phyloP scores from a whole-genome alignment of 1,140 invertebrate species.

The Colletes gigas region DNA sequence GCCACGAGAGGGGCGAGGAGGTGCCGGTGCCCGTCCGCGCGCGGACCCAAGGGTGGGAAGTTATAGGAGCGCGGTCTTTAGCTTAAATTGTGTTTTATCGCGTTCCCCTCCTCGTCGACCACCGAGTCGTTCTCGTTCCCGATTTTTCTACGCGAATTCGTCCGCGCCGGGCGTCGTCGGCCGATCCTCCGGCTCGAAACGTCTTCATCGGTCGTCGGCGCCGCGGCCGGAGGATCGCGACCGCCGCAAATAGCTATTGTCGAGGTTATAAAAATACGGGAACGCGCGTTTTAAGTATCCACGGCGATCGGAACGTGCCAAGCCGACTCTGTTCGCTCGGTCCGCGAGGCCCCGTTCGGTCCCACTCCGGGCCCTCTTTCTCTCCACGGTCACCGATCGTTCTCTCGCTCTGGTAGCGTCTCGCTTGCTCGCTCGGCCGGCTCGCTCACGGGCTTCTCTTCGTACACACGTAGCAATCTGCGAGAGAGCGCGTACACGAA shows the following conservation, averaged over 20 bases:
- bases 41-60: conserved; percentile 63
- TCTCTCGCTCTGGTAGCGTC: not conserved
- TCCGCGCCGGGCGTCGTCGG: too few relatives aligned
- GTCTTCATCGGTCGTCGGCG: conserved; percentile 53
- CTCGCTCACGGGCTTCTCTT: conserved; percentile 13
- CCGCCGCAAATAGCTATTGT: conserved; percentile 46
- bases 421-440: too few relatives aligned
- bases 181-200: conserved; percentile 33
- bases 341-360: not conserved
- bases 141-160: too few relatives aligned
- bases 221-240: conserved; percentile 24
- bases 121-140: not conserved
- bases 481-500: conserved; percentile 48
- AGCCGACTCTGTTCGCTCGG: conserved; percentile 16
- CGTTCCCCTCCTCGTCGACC: conserved; percentile 44
- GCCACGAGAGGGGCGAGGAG: conserved; percentile 68
- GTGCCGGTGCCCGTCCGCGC: conserved; percentile 36
- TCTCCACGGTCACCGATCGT: not conserved
- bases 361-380: not conserved
- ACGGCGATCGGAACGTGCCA: conserved; percentile 50
- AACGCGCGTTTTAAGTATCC: conserved; percentile 50
- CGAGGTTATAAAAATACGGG: conserved; percentile 51
- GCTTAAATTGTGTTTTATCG: conserved; percentile 80
- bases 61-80: conserved; percentile 76
- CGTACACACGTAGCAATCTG: conserved; percentile 49